Base-by-base conservation (phyloP, 2,797 vertebrate genomes). In the Eurystomus glaucurus region DNA sequence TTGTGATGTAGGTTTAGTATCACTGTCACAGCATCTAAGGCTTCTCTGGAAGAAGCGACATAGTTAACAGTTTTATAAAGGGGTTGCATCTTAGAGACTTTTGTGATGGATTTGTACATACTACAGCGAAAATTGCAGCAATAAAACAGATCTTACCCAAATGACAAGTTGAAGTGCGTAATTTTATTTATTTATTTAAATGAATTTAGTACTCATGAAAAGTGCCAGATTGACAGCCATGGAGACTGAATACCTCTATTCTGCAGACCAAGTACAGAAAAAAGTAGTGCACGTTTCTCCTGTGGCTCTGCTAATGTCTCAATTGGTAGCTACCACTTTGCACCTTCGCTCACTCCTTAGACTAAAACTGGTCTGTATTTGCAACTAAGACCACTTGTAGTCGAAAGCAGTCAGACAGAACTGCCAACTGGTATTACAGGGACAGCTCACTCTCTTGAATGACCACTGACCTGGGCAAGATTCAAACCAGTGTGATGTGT, bases 101-200 rank as follows among this genome's bases (percentile, higher is more conserved):
- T 77, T 60, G n/a, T 97, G 96, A 97, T 97, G 78, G 89, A 95
- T 96, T 94, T 96, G 77, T 88, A 95, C 57, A 61, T 60, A 29
- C 62, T 93, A 66, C 69, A 80, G 84, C 37, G 91, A 92, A 96
- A 93, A 87, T 85, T 77, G 60, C 72, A 66, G 90, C 76, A 93
- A 82, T 93, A 93, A 95, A 96, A 82, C 82, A 96, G 77, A 69
- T 88, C 86, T 89, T 94, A 80, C 71, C 18, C 52, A 90, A 91
- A 85, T 90, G 89, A 94, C 89, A 97, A 60, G 35, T 85, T 52
- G 70, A 88, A 96, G 90, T 14, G 71, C 31, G 61, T 74, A 39
- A 26, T 50, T 91, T 66, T 69, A 28, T 91, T 86, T 95, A 25
- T 91, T 89, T 88, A 80, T 90, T 95, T 89, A 29, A 79, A 85